Evolutionary conservation across 2,888 invertebrate species (phyloP).

Genomic region (Xestoiulus laeticollis): DNA sequence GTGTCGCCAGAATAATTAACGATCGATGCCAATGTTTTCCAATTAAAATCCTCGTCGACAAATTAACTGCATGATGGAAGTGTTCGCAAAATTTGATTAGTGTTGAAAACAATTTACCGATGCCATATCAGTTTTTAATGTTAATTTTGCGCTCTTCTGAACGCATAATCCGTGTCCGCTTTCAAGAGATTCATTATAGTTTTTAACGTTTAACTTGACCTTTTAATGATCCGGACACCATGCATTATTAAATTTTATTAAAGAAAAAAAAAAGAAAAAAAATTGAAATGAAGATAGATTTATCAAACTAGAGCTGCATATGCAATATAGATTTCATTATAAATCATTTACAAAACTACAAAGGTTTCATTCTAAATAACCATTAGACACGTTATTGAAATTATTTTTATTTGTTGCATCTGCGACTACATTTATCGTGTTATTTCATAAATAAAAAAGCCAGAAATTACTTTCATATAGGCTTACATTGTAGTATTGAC

Average conservation of each 20-base stretch:
- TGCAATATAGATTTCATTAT: too few relatives aligned
- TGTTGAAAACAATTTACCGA: neutral
- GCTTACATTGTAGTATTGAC: too few relatives aligned
- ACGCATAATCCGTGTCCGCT: neutral
- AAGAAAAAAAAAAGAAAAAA: neutral
- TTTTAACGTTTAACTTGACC: neutral
- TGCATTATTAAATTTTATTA: neutral
- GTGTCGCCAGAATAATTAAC: constrained; percentile 36
- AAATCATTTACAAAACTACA: too few relatives aligned
- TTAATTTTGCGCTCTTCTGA: neutral
- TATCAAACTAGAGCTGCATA: too few relatives aligned
- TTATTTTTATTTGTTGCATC: too few relatives aligned
- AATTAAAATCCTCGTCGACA: constrained; percentile 18
- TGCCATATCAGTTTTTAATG: neutral
- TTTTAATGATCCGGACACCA: neutral
- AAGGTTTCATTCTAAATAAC: too few relatives aligned
- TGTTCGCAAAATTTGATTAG: neutral
- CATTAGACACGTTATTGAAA: too few relatives aligned
- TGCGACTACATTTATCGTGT: too few relatives aligned
- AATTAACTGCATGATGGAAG: constrained; percentile 4
- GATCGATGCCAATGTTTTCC: constrained; percentile 39
- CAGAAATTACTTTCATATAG: too few relatives aligned
- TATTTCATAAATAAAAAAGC: too few relatives aligned
- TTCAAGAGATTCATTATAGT: neutral
- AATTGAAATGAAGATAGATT: too few relatives aligned